A percentile compares a stretch with the other conserved stretches of the same genome.
phyloP scores from a whole-genome alignment of 1,140 invertebrate genomes.

The Nasonia vitripennis region DNA sequence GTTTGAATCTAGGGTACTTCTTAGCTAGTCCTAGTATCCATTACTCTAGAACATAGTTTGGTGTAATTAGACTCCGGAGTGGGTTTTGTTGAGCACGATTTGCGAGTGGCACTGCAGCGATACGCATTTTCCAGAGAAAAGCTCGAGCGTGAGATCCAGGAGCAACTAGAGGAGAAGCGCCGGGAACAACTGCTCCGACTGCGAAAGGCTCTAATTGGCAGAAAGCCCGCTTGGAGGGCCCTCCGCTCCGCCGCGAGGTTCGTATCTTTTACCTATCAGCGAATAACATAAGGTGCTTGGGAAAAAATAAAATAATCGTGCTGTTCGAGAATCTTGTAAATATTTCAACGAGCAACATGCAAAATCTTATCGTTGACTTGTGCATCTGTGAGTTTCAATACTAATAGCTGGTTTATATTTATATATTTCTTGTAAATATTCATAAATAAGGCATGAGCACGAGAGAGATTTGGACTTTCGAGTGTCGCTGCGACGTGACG shows the following conservation, averaged over 20 bases:
- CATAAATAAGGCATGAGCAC: constrained; percentile 77
- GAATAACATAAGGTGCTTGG: not conserved
- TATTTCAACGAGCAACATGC: not conserved
- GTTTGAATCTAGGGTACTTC: too few species aligned
- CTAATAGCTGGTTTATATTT: not conserved
- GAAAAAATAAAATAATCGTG: not conserved
- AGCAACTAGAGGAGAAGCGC: constrained; percentile 77
- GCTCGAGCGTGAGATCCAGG: constrained; percentile 79
- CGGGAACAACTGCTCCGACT: constrained; percentile 76
- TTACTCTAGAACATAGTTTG: too few species aligned
- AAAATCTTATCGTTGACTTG: not conserved
- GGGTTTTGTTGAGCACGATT: not conserved
- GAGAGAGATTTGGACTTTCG: constrained; percentile 79
- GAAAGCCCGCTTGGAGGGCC: constrained; percentile 82
- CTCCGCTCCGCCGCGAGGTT: constrained; percentile 76
- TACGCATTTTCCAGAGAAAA: constrained; percentile 73
- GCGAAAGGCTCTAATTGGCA: constrained; percentile 77
- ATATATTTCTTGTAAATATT: constrained; percentile 1
- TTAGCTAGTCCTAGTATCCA: too few species aligned
- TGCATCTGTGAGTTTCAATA: not conserved
- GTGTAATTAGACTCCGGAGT: not conserved
- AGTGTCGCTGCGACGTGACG: constrained; percentile 79
- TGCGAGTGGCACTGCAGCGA: not conserved
- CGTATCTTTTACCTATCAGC: not conserved
- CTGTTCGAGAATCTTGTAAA: not conserved